Percentiles rank a stretch among this genome's conserved stretches.
These are phyloP conservation scores for Himalopsyche tibetana DNA, from an alignment of 2,888 invertebrate genomes.

Conservation along the genomic window DNA sequence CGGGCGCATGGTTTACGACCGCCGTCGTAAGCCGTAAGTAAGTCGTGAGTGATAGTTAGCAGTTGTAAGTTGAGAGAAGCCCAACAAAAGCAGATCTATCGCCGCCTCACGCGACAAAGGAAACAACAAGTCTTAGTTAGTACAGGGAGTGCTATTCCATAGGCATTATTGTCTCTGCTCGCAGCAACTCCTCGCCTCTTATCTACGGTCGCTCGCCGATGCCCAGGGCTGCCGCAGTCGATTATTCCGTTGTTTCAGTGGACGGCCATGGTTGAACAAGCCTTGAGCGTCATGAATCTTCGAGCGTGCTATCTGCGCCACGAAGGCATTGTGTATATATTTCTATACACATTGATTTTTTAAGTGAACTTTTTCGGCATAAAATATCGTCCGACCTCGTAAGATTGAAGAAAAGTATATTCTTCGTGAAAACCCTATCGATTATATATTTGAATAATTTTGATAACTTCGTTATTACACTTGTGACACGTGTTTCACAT, in stretches of 20 bases:
- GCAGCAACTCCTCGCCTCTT: neutral
- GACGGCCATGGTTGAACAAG: neutral
- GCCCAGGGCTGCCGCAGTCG: neutral
- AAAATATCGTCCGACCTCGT: too few relatives aligned
- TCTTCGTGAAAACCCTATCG: too few relatives aligned
- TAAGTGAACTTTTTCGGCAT: too few relatives aligned
- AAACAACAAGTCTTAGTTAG: neutral
- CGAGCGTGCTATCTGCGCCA: too few relatives aligned
- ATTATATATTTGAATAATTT: too few relatives aligned
- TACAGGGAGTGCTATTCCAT: neutral
- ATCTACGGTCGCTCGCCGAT: neutral
- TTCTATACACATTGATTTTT: too few relatives aligned
- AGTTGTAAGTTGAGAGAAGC: neutral
- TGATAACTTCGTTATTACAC: too few relatives aligned
- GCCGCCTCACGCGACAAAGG: neutral
- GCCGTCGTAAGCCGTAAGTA: neutral
- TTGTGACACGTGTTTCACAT: too few relatives aligned
- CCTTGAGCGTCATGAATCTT: neutral
- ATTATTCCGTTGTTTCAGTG: neutral
- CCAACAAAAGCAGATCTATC: conserved; percentile 38
- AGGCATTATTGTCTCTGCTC: conserved; percentile 5
- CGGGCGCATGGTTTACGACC: neutral
- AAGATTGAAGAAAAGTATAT: too few relatives aligned
- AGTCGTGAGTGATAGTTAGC: neutral
- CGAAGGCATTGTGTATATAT: too few relatives aligned